These are phyloP conservation scores for Lathronympha strigana DNA, from an alignment of 2,888 invertebrate species.

Conservation along the genomic window DNA sequence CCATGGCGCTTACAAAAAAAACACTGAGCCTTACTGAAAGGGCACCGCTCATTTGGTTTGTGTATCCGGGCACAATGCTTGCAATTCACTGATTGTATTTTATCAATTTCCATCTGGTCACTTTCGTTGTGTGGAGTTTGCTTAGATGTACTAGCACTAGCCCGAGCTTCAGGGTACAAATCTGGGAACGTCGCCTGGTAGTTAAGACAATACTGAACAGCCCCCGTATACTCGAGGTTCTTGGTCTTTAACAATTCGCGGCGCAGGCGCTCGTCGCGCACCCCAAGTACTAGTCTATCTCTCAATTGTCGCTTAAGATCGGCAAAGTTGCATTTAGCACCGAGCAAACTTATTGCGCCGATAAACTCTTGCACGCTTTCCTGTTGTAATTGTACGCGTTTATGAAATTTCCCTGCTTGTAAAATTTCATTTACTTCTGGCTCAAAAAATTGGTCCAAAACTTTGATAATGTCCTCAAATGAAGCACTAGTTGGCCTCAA, in stretches of 20 bases:
- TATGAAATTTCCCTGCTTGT: slow-evolving; percentile 11
- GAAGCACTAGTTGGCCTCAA: slow-evolving; percentile 2
- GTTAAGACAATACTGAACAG: slow-evolving; percentile 14
- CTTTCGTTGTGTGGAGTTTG: slow-evolving; percentile 1
- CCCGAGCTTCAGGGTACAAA: neutral
- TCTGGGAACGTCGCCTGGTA: slow-evolving; percentile 1
- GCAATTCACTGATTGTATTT: slow-evolving; percentile 5
- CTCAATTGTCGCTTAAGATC: slow-evolving; percentile 13
- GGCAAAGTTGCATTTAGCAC: slow-evolving; percentile 16
- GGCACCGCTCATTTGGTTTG: slow-evolving; percentile 9
- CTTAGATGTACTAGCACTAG: slow-evolving; percentile 5
- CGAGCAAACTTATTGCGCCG: slow-evolving; percentile 14
- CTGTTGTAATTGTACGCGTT: slow-evolving; percentile 2
- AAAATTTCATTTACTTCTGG: slow-evolving; percentile 10
- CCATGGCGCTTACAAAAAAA: slow-evolving; percentile 12
- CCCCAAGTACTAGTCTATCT: slow-evolving; percentile 18
- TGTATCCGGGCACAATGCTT: slow-evolving; percentile 3
- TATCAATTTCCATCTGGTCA: neutral
- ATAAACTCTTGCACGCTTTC: slow-evolving; percentile 14
- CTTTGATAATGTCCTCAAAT: slow-evolving; percentile 9
- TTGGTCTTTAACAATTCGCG: neutral
- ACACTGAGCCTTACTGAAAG: slow-evolving; percentile 16
- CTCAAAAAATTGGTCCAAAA: neutral
- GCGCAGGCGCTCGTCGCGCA: slow-evolving; percentile 8
- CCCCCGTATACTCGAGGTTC: neutral